Evolutionary conservation across 2,113 vertebrate species (phyloP), one percentile per base, ranked within the genome.

Genomic region (Asarcornis scutulata): DNA sequence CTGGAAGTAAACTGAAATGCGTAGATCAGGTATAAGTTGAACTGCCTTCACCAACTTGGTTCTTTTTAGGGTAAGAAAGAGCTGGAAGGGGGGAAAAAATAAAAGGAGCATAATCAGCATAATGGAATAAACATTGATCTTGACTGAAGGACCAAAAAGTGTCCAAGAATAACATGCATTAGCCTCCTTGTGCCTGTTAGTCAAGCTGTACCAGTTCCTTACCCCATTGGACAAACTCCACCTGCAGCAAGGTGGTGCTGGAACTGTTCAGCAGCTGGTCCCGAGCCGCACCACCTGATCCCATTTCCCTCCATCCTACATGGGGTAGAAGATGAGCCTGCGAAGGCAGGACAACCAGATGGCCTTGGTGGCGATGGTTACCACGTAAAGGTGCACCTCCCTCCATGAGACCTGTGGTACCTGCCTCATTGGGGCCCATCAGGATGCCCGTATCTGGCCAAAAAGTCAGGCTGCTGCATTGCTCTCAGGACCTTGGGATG

Each of bases 161-260:
- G 56, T 22, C 58, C 36, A 42, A 52, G 68, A 92, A 42, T 34
- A 69, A 38, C 32, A 32, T 17, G 40, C 12, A 38, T 40, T 20
- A 64, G 11, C 62, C 72, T 62, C 16, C 74, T 46, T 67, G 69
- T 80, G 94, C 94, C 74, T 92, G 92, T 72, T 83, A 66, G 89
- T 95, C 89, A 79, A 89, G 94, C 73, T 71, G 68, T 89, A 90
- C 92, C 86, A 87, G 94, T 95, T 92, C n/a, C 29, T 83, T 76
- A 31, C n/a, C 22, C 34, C 6, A 4, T 52, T 71, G 83, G 82
- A 84, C n/a, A 76, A 58, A 84, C 17, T 63, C 89, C 94, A 90
- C 48, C 40, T 48, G 42, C 64, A 80, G 76, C 4, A 1, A 87
- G 89, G 89, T 87, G 86, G 78, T 94, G 82, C 91, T 95, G 92